A percentile compares a stretch with the other conserved stretches of the same genome.
phyloP scores from a whole-genome alignment of 1,140 invertebrate species.

The Drosophila repletoides region DNA sequence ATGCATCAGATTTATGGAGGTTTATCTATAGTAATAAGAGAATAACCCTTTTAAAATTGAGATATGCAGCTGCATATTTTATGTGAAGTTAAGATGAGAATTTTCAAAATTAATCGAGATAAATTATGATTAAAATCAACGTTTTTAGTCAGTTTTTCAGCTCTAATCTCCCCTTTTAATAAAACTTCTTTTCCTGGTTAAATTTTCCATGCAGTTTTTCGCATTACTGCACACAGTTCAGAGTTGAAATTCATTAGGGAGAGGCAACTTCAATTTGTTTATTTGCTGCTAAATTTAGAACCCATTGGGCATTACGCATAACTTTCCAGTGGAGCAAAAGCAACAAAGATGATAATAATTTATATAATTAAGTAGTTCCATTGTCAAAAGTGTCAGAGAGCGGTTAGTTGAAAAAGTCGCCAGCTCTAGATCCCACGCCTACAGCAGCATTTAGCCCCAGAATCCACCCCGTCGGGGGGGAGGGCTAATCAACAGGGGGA shows the following conservation, averaged over 20 bases:
- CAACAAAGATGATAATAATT: constrained; percentile 17
- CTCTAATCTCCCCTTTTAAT: too few relatives aligned
- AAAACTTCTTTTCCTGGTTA: too few relatives aligned
- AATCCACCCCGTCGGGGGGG: constrained; percentile 4
- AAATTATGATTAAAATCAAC: too few relatives aligned
- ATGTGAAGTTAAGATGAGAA: too few relatives aligned
- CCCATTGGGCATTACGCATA: constrained; percentile 15
- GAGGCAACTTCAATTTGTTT: constrained; percentile 13
- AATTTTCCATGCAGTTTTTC: too few relatives aligned
- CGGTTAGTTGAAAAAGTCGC: constrained; percentile 62
- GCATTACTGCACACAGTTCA: not conserved
- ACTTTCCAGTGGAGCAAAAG: constrained; percentile 18
- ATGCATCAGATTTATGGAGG: too few relatives aligned
- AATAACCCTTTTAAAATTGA: too few relatives aligned
- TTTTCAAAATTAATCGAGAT: too few relatives aligned
- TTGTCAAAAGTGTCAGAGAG: constrained; percentile 69
- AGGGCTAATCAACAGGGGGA: constrained; percentile 33
- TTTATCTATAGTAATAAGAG: too few relatives aligned
- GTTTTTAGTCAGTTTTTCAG: too few relatives aligned
- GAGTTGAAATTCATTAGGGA: constrained; percentile 19
- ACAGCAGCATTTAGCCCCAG: too few relatives aligned
- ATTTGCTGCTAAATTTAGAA: constrained; percentile 60
- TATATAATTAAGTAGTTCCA: constrained; percentile 65
- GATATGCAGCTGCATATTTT: too few relatives aligned
- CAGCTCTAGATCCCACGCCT: constrained; percentile 47